Evolutionary conservation across 1,140 invertebrate species (phyloP), one percentile per base, ranked within the genome.

Genomic region (Lucilia cuprina): DNA sequence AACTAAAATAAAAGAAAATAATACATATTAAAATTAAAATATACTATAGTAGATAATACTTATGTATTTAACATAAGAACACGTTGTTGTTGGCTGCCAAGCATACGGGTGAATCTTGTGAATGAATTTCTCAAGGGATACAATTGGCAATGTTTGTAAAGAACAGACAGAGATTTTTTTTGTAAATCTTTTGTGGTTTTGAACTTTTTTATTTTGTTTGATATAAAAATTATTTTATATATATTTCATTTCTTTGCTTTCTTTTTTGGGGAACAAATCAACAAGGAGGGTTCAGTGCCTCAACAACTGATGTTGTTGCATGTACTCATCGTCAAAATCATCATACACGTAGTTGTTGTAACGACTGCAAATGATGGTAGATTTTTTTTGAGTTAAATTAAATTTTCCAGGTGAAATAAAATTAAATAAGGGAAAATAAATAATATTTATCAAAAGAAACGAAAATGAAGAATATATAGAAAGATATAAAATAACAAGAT

Each of bases 341-440:
- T 30, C 12, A 55, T 55, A 17, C 12, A 14, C 1, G 50, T 4
- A 55, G 17, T 55, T 17, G 65, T 30, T 30, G 19, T 19, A 21
- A 70, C 50, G n/a, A 70, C 65, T 21, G 65, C 21, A 70, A 70
- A 70, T 70, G 65, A 70, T 70, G 65, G 65, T 70, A 9, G 65
- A 8, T 19, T 70, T 70, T 30, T 30, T 30, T 30, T 30, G 25
- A 70, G 55, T 60, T 60, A 60, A 70, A 70, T 70, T 70, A 21
- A 70, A 70, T 70, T 70, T 70, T 70, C 65, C 65, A 70, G 65
- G 65, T 70, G 65, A 70, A 70, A 70, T 70, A 10, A 70, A 21
- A 70, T 70, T 70, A 70, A 70, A 70, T 70, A 70, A 21, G 65
- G 65, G 65, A 70, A 70, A 70, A 70, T 25, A 70, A 70, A 70